Base-by-base conservation (phyloP, 2,888 invertebrate genomes). In the Lasius fuliginosus region DNA sequence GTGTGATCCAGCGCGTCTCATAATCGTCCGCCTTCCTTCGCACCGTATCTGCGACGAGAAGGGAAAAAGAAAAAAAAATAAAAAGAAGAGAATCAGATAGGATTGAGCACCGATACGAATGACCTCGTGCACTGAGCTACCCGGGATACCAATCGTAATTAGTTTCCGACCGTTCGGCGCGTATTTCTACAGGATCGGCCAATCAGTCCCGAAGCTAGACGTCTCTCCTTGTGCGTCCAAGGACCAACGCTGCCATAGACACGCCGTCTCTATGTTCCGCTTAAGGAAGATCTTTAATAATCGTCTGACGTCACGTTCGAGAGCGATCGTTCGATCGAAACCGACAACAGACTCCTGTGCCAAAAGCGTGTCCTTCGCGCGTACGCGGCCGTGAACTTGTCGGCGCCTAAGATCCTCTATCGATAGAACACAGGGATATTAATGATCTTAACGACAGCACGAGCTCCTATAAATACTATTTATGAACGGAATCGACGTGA, bases 201-300 rank as follows among this genome's bases (percentile, higher is more conserved):
- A 91, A 91, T 91, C 91, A 91, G 90, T 85, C 90, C 88, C 40
- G 75, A 82, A 91, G 90, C 89, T 86, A 91, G 85, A 83, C 73
- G 85, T 88, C 86, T 67, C 40, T 87, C 85, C 86, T 87, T 82
- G 87, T 42, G 88, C 85, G 85, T 76, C 83, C 85, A 87, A 88
- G 86, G 87, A 91, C 86, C 86, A 15, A 33, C 82, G 69, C 69
- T 85, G 81, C 67, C 83, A 75, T 84, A 89, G 85, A 87, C 87
- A 85, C 86, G 84, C 81, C 86, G 86, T 84, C 77, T 67, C 86
- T 77, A 82, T 77, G 87, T 86, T 85, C 90, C 91, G 79, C 88
- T 89, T 87, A 90, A 89, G 88, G 90, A 91, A 88, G 90, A 90
- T 91, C 88, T 87, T 89, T 88, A 90, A 88, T 90, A 88, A 91